Evolutionary conservation across 2,797 vertebrate species (phyloP).

Genomic region (Scolopax bukidnonensis): DNA sequence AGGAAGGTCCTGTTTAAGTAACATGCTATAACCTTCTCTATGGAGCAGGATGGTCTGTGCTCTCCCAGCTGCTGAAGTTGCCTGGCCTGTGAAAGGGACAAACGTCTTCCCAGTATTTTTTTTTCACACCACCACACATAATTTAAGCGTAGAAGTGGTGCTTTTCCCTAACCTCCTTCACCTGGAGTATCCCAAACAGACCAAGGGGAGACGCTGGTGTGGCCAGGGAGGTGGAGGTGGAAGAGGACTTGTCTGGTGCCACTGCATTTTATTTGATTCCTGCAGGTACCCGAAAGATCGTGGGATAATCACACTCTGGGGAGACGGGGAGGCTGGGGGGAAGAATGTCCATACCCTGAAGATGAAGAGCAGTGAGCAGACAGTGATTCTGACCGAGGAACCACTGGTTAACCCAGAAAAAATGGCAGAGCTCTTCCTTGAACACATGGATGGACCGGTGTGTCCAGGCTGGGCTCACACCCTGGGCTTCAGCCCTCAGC

Average conservation of each 20-base stretch:
- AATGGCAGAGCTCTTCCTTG: slow-evolving; percentile 53
- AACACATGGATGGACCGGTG: slow-evolving; percentile 51
- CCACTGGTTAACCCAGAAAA: slow-evolving; percentile 30
- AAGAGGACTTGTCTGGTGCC: not conserved
- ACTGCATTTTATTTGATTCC: not conserved
- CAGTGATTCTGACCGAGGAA: slow-evolving; percentile 56
- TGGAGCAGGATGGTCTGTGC: not conserved
- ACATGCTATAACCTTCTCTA: fast-evolving
- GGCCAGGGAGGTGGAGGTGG: not conserved
- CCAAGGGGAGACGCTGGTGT: not conserved
- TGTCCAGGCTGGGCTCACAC: slow-evolving; percentile 54
- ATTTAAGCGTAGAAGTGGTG: not conserved
- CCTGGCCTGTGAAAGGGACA: not conserved
- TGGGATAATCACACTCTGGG: slow-evolving; percentile 45
- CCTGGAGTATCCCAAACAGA: not conserved
- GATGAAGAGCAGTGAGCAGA: slow-evolving; percentile 34
- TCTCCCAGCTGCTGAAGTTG: not conserved
- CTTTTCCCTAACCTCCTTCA: not conserved
- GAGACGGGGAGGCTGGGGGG: slow-evolving; percentile 58
- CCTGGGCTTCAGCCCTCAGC: slow-evolving; percentile 56
- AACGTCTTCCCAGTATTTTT: not conserved
- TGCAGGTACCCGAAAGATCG: slow-evolving; percentile 51
- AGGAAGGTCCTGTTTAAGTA: not conserved
- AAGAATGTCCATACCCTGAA: slow-evolving; percentile 57
- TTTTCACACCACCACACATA: not conserved